These are phyloP conservation scores for Strigamia maritima DNA, from an alignment of 2,888 invertebrate species.

Conservation along the genomic window DNA sequence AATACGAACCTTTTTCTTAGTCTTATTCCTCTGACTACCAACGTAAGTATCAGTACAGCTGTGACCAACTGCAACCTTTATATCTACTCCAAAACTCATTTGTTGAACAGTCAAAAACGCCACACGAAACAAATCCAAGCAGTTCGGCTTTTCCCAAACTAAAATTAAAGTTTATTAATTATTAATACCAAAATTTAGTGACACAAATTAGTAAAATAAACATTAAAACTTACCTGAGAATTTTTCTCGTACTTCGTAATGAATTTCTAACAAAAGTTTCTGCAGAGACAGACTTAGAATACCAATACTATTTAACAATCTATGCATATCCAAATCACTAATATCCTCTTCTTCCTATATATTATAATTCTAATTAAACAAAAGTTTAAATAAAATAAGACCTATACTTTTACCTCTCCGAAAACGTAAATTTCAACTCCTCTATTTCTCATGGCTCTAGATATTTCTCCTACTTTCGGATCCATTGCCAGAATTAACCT, in stretches of 20 bases:
- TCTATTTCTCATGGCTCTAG: slow-evolving; percentile 96
- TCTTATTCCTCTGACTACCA: slow-evolving; percentile 56
- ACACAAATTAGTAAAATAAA: slow-evolving; percentile 23
- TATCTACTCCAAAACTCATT: slow-evolving; percentile 60
- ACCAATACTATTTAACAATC: slow-evolving; percentile 37
- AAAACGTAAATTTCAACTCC: slow-evolving; percentile 82
- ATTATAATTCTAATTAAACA: slow-evolving; percentile 22
- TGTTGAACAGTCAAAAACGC: slow-evolving; percentile 65
- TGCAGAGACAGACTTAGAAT: slow-evolving; percentile 31
- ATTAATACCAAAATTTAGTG: neutral
- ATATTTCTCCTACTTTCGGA: slow-evolving; percentile 91
- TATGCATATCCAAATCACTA: slow-evolving; percentile 35
- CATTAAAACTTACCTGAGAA: slow-evolving; percentile 33
- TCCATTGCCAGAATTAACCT: slow-evolving; percentile 92
- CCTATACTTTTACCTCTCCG: slow-evolving; percentile 39
- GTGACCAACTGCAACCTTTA: slow-evolving; percentile 59
- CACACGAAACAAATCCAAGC: slow-evolving; percentile 65
- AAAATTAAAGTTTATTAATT: slow-evolving; percentile 46
- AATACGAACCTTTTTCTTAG: slow-evolving; percentile 44
- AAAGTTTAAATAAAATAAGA: neutral
- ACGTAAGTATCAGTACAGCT: slow-evolving; percentile 67
- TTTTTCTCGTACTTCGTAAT: neutral
- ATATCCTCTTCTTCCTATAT: slow-evolving; percentile 11
- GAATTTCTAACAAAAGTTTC: slow-evolving; percentile 1
- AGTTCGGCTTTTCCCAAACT: slow-evolving; percentile 62